Percentiles rank a stretch among this genome's conserved stretches.
Conservation (phyloP, 2,797 vertebrate species). For the Tokudaia tokunoshimensis region DNA sequence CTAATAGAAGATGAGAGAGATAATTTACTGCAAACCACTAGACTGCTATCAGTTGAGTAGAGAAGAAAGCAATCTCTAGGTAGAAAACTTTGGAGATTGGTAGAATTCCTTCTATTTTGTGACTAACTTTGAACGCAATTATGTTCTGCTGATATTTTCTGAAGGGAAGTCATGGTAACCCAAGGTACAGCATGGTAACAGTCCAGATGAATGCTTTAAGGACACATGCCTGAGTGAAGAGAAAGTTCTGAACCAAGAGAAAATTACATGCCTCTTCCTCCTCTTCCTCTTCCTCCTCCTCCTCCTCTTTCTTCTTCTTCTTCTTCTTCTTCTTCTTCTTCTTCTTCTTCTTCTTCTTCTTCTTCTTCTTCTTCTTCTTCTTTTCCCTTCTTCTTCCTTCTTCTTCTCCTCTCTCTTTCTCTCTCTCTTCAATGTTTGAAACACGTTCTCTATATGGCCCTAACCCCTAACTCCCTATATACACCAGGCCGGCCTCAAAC, state of each 20-base stretch:
- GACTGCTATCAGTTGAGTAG: background rate
- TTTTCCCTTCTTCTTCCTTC: background rate
- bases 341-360: accelerated
- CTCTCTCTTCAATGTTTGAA: background rate
- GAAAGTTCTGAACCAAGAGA: conserved; percentile 18
- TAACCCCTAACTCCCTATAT: background rate
- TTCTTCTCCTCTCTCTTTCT: background rate
- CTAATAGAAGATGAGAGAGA: background rate
- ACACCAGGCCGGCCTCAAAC: background rate
- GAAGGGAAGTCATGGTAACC: conserved; percentile 20
- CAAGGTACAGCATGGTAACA: background rate
- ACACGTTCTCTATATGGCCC: background rate
- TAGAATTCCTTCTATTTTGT: background rate
- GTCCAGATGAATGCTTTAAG: background rate
- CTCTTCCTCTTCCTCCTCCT: no score
- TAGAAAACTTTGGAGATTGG: background rate
- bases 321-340: accelerated
- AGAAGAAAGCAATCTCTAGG: background rate
- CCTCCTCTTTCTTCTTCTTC: accelerated
- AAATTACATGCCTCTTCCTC: background rate
- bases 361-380: no score
- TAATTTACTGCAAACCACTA: background rate
- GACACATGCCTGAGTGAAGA: conserved; percentile 12
- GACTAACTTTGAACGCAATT: conserved; percentile 7
- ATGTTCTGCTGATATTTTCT: conserved; percentile 18